Base-by-base conservation (phyloP, 2,113 vertebrate species). In the Syrmaticus mikado region DNA sequence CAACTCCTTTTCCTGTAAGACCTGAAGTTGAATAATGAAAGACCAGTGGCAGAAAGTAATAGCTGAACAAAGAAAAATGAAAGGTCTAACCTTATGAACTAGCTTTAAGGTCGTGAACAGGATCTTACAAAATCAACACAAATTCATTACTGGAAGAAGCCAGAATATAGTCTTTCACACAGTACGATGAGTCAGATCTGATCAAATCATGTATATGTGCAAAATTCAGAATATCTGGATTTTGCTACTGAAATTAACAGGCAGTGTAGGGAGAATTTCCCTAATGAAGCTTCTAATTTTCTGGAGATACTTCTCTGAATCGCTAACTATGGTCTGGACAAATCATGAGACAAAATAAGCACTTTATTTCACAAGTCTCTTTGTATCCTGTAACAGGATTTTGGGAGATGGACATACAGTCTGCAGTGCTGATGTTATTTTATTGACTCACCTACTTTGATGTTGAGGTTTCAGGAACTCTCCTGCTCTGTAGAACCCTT, bases 131-230 rank as follows among this genome's bases (percentile, higher is more conserved):
- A 94, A 95, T 89, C 87, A 72, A 94, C 93, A 91, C 25, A 83
- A 83, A 81, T 91, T 94, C 72, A 55, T 96, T 97, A 95, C 93
- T 91, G 94, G 91, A 96, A 96, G 71, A 95, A 94, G 50, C 55
- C 72, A 87, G 92, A 89, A 82, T 93, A 82, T 86, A 93, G 38
- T 85, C 82, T 91, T 87, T 50, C 61, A 30, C 41, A 82, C 28
- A 85, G 78, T 82, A 52, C 71, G 82, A 50, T 92, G 94, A 96
- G 75, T 96, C 94, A 95, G 28, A 60, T 92, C 75, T 87, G 91
- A 58, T 95, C 84, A 93, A 94, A 34, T 93, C 82, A 77, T 87
- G 68, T 80, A 74, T 93, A 87, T 1, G 60, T 95, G 89, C 79
- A 92, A 85, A 91, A 91, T 91, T 87, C 75, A 77, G 89, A 92